Conservation (phyloP, 2,113 vertebrate species). For the Oxyruncus cristatus region DNA sequence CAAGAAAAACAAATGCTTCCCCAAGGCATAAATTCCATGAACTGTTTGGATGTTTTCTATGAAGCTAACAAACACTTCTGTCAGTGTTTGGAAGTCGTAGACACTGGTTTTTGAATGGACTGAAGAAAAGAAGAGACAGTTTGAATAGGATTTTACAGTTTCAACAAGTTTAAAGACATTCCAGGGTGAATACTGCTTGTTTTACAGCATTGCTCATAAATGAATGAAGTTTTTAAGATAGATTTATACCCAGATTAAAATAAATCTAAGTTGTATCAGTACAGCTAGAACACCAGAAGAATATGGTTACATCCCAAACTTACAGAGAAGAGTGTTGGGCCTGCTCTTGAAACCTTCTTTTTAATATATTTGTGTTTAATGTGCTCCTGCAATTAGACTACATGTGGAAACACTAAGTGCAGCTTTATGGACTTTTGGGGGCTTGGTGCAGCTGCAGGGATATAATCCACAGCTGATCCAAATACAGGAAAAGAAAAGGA, state of each 20-base stretch:
- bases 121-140: neutral
- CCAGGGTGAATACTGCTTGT: neutral
- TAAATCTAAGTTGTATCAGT: neutral
- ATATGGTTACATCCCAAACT: neutral
- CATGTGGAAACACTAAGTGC: neutral
- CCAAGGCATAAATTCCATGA: slow-evolving; percentile 56
- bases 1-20: slow-evolving; percentile 52
- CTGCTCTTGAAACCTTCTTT: neutral
- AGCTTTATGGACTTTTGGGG: neutral
- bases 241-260: neutral
- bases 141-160: neutral
- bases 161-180: neutral
- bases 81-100: neutral
- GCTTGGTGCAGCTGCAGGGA: neutral
- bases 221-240: neutral
- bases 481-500: neutral
- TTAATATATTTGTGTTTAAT: neutral
- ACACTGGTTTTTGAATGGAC: neutral
- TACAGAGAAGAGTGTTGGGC: neutral
- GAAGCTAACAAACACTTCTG: slow-evolving; percentile 26
- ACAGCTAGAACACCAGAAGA: neutral
- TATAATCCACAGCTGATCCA: neutral
- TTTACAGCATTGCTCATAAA: neutral
- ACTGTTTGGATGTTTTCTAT: slow-evolving; percentile 45
- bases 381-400: neutral